phyloP scores from a whole-genome alignment of 2,113 vertebrate genomes.

The Psilopsiagon aurifrons region DNA sequence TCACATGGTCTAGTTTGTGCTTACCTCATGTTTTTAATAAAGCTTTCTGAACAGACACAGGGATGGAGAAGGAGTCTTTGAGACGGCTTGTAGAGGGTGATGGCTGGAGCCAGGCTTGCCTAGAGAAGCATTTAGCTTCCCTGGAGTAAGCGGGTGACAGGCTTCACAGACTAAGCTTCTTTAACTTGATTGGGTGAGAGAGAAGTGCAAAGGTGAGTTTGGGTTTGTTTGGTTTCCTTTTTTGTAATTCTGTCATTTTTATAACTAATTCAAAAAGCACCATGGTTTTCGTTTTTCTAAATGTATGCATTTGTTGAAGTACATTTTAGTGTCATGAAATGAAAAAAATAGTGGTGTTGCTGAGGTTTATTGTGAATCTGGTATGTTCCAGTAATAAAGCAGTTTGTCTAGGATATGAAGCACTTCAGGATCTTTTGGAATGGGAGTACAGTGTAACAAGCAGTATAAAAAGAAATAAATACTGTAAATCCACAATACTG shows the following conservation, averaged over 20 bases:
- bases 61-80: neutral
- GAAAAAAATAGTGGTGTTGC: neutral
- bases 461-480: neutral
- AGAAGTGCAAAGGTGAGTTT: neutral
- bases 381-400: neutral
- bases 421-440: neutral
- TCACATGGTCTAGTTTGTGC: neutral
- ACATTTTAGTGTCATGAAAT: neutral
- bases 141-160: neutral
- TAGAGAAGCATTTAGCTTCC: neutral
- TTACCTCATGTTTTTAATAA: neutral
- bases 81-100: neutral
- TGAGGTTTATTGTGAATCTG: neutral
- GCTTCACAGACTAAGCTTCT: neutral
- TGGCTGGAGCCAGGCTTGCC: neutral
- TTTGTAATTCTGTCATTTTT: neutral
- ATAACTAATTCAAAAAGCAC: neutral
- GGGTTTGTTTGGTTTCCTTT: neutral
- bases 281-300: neutral
- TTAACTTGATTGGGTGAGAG: neutral
- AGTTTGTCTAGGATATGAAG: neutral
- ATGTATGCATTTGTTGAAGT: neutral
- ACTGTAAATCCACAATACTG: neutral
- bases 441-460: neutral
- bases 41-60: neutral